Evolutionary conservation across 2,113 vertebrate species (phyloP).

Genomic region (Mus pahari): DNA sequence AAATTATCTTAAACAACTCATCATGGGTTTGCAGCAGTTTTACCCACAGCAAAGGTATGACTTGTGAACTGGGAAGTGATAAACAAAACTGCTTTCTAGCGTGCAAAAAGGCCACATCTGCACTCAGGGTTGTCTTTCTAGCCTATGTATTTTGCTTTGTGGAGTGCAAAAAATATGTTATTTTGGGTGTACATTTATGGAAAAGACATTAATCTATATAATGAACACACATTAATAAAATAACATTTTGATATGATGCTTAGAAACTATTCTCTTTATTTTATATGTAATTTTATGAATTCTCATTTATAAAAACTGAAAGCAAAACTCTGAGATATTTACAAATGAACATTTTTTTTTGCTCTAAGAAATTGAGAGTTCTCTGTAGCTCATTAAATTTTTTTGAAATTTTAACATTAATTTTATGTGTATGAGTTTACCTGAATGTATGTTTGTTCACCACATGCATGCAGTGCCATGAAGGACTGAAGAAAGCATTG

Average conservation of each 20-base stretch:
- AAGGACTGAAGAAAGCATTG: neutral
- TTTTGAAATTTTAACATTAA: neutral
- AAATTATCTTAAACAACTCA: neutral
- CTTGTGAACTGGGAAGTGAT: neutral
- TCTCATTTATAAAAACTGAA: conserved; percentile 1
- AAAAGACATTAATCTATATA: neutral
- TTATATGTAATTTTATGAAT: neutral
- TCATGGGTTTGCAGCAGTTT: neutral
- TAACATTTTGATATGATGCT: neutral
- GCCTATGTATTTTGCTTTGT: neutral
- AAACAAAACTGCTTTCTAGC: conserved; percentile 46
- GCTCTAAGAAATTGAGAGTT: neutral
- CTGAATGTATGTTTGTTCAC: neutral
- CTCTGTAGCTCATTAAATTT: conserved; percentile 38
- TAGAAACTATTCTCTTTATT: conserved; percentile 30
- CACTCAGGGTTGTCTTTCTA: neutral
- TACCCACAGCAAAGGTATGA: neutral
- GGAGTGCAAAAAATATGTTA: neutral
- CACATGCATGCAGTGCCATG: neutral
- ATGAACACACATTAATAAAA: neutral
- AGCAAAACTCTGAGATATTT: neutral
- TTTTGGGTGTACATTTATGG: conserved; percentile 32
- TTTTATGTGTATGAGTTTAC: neutral
- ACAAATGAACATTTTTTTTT: neutral
- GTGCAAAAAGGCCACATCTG: neutral